Conservation (phyloP, 2,888 invertebrate genomes). For the Heliothis peltigera region DNA sequence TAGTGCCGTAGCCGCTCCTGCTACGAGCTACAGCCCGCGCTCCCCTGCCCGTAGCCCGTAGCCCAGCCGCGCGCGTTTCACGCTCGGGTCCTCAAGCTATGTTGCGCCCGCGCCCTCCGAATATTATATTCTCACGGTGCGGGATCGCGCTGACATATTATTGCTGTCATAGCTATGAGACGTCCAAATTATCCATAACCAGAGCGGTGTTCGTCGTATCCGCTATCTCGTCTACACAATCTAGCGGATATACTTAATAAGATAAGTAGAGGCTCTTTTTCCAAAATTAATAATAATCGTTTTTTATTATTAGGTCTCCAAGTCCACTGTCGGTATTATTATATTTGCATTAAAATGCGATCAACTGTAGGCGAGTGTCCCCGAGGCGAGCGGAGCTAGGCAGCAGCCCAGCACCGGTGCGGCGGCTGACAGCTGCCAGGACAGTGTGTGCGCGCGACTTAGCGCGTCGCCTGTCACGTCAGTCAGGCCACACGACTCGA, state of each 20-base stretch:
- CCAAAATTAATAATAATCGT: neutral
- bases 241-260: neutral
- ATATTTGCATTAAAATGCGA: neutral
- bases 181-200: no score
- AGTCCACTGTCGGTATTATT: neutral
- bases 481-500: neutral
- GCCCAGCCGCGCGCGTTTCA: no score
- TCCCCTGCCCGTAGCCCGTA: neutral
- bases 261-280: neutral
- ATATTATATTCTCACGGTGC: no score
- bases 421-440: no score
- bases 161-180: no score
- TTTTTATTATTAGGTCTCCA: neutral
- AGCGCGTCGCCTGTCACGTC: no score
- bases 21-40: constrained; percentile 8
- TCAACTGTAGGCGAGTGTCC: neutral
- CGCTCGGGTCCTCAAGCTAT: no score
- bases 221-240: constrained; percentile 9
- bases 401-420: no score
- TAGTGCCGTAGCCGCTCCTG: constrained; percentile 21
- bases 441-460: no score
- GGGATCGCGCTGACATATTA: no score
- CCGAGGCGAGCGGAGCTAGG: no score
- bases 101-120: no score
- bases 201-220: neutral